Evolutionary conservation across 2,888 invertebrate genomes (phyloP), one percentile per base, ranked within the genome.

Genomic region (Lasioglossum lativentre): DNA sequence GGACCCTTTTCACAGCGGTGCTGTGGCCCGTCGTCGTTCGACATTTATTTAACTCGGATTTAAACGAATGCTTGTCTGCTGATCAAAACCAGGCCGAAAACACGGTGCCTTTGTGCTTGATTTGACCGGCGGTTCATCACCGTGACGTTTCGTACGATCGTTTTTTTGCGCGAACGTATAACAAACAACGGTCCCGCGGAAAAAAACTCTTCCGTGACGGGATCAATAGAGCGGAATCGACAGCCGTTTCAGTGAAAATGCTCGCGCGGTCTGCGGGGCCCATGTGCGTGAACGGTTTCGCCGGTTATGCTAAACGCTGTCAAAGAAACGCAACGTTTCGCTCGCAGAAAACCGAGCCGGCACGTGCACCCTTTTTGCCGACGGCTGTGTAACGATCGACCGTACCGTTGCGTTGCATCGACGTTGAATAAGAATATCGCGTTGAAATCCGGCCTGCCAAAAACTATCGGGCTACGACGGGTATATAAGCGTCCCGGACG

Each of bases 401-500:
- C 77, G 59, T 75, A 42, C 34, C 10, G 34, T 59, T 45, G 27
- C 19, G 34, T 59, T 40, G 27, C 40, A 71, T 74, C 78, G 73
- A 30, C 79, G 82, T 92, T 91, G 89, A 91, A 92, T 92, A 93
- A 92, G 90, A 85, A 88, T 84, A 88, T 89, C 89, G 52, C 88
- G 91, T 88, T 91, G 92, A 92, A 93, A 93, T 91, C 89, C 75
- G 72, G 27, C 30, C 73, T 71, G 70, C 30, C 83, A 87, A 91
- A 92, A 91, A 86, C 89, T 45, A 66, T 23, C 78, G 75, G 80
- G 80, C 40, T n/a, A 76, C 78, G 38, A 30, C 30, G 80, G 56
- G 89, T 93, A 94, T 94, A 94, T 93, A 94, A 94, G 87, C 86
- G 82, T 78, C 79, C 73, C 81, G 73, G 89, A 80, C 82, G 80